Evolutionary conservation across 1,140 invertebrate genomes (phyloP).

Genomic region (Andricus grossulariae): DNA sequence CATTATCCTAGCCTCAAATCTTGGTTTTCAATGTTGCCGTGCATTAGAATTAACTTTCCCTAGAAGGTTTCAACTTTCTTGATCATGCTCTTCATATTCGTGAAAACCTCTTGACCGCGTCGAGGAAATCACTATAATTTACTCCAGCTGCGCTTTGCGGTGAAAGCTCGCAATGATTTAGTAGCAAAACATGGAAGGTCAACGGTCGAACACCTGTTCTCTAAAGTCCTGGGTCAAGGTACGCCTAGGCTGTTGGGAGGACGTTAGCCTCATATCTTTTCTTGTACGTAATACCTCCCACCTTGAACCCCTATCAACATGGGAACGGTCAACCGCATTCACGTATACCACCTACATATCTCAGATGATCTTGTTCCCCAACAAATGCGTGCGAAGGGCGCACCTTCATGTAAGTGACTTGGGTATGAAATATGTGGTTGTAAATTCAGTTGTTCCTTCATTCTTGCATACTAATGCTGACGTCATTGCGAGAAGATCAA

Average conservation of each 20-base stretch:
- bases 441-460: conserved; percentile 50
- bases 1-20: too few species aligned
- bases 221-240: conserved; percentile 72
- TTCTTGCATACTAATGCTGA: conserved; percentile 45
- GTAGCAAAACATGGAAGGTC: conserved; percentile 18
- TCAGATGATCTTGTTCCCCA: conserved; percentile 62
- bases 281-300: too few species aligned
- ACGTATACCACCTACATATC: conserved; percentile 57
- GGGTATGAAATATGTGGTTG: conserved; percentile 46
- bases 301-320: conserved; percentile 14
- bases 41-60: background rate
- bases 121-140: conserved; percentile 20
- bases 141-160: background rate
- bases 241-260: conserved; percentile 71
- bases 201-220: conserved; percentile 70
- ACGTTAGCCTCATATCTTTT: too few species aligned
- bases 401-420: conserved; percentile 32
- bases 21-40: too few species aligned
- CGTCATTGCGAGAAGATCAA: conserved; percentile 38
- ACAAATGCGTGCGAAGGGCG: conserved; percentile 46
- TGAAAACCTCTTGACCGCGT: background rate
- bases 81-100: background rate
- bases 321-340: conserved; percentile 39
- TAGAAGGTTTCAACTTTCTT: background rate
- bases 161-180: conserved; percentile 21